These are phyloP conservation scores for Eupithecia centaureata DNA, from an alignment of 2,888 invertebrate species.

Conservation along the genomic window DNA sequence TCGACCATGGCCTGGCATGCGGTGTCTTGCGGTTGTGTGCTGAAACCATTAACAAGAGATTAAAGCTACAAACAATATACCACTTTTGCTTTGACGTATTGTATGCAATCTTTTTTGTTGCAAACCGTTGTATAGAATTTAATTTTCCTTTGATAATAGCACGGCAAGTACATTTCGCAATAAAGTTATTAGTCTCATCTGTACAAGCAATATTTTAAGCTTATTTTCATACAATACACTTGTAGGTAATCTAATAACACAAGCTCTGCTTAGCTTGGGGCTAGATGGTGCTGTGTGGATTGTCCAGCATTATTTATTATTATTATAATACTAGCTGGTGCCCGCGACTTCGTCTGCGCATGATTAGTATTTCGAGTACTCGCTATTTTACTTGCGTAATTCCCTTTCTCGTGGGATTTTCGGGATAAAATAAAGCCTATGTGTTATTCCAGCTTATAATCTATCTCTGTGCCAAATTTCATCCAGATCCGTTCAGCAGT, in stretches of 20 bases:
- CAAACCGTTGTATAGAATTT: not conserved
- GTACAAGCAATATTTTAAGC: slow-evolving; percentile 17
- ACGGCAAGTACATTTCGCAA: slow-evolving; percentile 18
- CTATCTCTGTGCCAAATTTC: too few species aligned
- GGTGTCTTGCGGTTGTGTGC: slow-evolving; percentile 91
- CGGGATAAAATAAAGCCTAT: too few species aligned
- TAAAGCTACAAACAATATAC: slow-evolving; percentile 4
- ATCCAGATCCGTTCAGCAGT: too few species aligned
- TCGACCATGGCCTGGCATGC: slow-evolving; percentile 95
- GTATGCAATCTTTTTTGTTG: not conserved
- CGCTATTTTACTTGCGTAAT: too few species aligned
- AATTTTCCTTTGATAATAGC: not conserved
- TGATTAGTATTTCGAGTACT: too few species aligned
- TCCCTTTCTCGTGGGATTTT: too few species aligned
- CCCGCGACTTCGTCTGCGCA: too few species aligned
- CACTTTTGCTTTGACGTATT: not conserved
- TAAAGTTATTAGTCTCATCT: slow-evolving; percentile 29
- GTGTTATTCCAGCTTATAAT: too few species aligned
- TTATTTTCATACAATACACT: slow-evolving; percentile 10
- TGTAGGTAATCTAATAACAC: not conserved
- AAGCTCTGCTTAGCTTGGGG: too few species aligned
- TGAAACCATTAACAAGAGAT: slow-evolving; percentile 62
- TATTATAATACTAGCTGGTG: too few species aligned
- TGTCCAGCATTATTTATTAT: too few species aligned
- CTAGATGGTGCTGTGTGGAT: too few species aligned